Percentiles rank a stretch among this genome's conserved stretches.
Conservation (phyloP, 2,113 vertebrate species). For the Willisornis vidua region DNA sequence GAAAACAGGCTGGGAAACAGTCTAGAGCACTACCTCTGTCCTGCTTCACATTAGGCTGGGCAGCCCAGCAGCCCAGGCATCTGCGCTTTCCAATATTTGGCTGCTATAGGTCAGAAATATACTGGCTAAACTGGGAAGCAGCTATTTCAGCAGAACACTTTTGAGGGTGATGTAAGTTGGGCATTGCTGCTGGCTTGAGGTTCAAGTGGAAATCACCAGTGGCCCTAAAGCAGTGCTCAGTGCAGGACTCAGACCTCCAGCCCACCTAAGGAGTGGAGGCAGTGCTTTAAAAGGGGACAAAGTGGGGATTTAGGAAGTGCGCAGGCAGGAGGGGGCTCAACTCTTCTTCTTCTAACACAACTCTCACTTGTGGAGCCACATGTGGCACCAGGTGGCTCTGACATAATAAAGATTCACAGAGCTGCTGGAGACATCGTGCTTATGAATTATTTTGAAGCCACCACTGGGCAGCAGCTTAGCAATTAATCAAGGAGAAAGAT, state of each 20-base stretch:
- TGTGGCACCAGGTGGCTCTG: neutral
- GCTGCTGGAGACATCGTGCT: neutral
- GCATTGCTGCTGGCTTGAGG: neutral
- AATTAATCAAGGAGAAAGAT: constrained; percentile 45
- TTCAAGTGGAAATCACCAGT: neutral
- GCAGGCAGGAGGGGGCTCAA: neutral
- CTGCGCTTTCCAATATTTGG: neutral
- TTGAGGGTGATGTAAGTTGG: neutral
- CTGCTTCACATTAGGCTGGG: neutral
- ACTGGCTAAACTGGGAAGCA: neutral
- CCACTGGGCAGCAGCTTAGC: neutral
- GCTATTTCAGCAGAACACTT: neutral
- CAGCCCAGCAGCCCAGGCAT: neutral
- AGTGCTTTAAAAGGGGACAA: neutral
- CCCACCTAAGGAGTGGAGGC: neutral
- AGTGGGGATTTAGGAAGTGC: neutral
- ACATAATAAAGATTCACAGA: neutral
- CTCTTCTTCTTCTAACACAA: neutral
- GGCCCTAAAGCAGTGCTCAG: neutral
- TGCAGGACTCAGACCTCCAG: neutral
- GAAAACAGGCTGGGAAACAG: neutral
- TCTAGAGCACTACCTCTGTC: neutral
- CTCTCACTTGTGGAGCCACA: neutral
- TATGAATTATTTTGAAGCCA: constrained; percentile 11
- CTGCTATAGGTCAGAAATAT: accelerated